These are phyloP conservation scores for Actinernus sp. DNA, from an alignment of 92 coral and sea anemone species.

Conservation along the genomic window DNA sequence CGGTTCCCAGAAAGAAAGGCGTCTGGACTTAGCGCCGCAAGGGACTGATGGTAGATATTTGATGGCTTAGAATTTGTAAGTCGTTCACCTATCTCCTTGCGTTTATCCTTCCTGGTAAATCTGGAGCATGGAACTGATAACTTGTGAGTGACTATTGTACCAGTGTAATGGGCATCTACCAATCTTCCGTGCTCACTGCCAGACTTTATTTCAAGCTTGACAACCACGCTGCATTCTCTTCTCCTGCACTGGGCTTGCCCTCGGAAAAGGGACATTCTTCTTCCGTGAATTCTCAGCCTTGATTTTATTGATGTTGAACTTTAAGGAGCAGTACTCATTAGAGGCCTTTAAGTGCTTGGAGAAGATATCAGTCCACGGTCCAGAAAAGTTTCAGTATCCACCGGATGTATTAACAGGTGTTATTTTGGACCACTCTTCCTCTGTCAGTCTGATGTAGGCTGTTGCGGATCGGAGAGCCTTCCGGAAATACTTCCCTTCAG, in stretches of 20 bases:
- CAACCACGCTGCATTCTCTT: conserved; percentile 8
- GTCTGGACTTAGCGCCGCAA: neutral
- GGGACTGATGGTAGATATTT: conserved; percentile 10
- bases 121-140: conserved; percentile 4
- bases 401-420: neutral
- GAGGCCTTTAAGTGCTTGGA: neutral
- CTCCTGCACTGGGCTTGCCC: conserved; percentile 11
- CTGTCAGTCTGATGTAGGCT: conserved; percentile 4
- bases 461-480: neutral
- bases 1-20: conserved; percentile 35
- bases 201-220: conserved; percentile 2
- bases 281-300: neutral
- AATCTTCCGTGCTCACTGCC: conserved; percentile 1
- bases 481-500: neutral
- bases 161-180: neutral
- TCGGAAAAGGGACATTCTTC: conserved; percentile 2
- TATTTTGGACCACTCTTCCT: conserved; percentile 15
- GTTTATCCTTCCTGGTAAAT: conserved; percentile 2
- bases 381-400: conserved; percentile 3
- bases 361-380: conserved; percentile 34
- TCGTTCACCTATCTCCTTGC: neutral
- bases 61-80: neutral
- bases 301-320: conserved; percentile 15
- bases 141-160: conserved; percentile 4
- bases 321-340: conserved; percentile 15